These are phyloP conservation scores for Helogale parvula DNA, from an alignment of 2,113 vertebrate genomes.

Conservation along the genomic window DNA sequence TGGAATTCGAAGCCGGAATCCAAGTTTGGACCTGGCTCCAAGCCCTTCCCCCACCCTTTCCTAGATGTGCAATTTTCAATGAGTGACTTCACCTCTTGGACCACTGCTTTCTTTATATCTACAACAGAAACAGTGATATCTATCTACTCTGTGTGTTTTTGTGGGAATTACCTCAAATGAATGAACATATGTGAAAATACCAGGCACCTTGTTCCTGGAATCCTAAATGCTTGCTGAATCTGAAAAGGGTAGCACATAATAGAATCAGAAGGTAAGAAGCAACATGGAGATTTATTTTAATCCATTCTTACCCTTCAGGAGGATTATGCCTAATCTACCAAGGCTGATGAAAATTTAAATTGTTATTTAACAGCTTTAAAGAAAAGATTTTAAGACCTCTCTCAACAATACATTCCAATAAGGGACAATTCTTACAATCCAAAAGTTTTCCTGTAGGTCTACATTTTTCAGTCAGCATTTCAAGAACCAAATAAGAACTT, in stretches of 20 bases:
- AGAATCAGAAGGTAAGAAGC: not conserved
- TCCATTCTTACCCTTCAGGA: not conserved
- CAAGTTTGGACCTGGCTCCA: not conserved
- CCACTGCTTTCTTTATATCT: not conserved
- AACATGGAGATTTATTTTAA: constrained; percentile 49
- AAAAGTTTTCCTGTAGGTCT: not conserved
- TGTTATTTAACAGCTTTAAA: constrained; percentile 27
- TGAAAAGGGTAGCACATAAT: not conserved
- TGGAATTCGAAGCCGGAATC: not conserved
- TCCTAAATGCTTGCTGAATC: not conserved
- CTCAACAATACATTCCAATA: not conserved
- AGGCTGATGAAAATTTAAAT: constrained; percentile 20
- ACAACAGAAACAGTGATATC: not conserved
- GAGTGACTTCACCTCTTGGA: not conserved
- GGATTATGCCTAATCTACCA: not conserved
- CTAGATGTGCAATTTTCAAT: not conserved
- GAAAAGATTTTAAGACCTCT: not conserved
- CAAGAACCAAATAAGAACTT: not conserved
- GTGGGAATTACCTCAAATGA: not conserved
- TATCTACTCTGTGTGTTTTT: not conserved
- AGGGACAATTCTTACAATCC: not conserved
- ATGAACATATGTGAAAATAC: not conserved
- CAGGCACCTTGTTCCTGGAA: not conserved
- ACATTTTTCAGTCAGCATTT: not conserved
- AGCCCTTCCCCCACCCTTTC: not conserved